Percentiles rank a stretch among this genome's conserved stretches.
Evolutionary conservation across 2,113 vertebrate species (phyloP).

Genomic region (Chauna torquata): DNA sequence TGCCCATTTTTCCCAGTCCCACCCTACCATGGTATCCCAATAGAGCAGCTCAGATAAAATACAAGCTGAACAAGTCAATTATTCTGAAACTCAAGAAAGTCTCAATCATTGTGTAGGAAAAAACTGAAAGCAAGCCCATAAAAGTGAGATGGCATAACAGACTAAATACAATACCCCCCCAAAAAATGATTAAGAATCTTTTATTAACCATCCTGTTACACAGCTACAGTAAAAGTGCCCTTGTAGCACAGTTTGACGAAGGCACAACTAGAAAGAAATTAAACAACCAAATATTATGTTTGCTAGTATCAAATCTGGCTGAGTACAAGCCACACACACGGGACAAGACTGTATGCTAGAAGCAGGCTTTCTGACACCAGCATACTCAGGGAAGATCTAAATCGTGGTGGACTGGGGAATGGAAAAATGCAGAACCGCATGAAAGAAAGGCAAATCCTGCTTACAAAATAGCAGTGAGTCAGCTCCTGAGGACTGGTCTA

Average conservation of each 20-base stretch:
- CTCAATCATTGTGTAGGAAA: neutral
- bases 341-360: neutral
- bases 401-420: neutral
- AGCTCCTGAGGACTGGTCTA: conserved; percentile 6
- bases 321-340: rapidly evolving
- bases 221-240: neutral
- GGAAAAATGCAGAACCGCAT: neutral
- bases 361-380: conserved; percentile 1
- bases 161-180: neutral
- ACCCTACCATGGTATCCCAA: neutral
- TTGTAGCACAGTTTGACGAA: neutral
- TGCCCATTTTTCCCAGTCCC: neutral
- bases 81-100: neutral
- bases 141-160: neutral
- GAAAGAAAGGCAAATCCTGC: conserved; percentile 31
- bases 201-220: neutral
- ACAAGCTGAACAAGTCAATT: neutral
- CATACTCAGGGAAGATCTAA: neutral
- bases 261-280: neutral
- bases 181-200: neutral
- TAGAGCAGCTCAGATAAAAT: neutral
- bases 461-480: conserved; percentile 62
- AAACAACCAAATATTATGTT: neutral
- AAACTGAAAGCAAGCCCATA: neutral
- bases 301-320: neutral